A percentile compares a stretch with the other conserved stretches of the same genome.
These are phyloP conservation scores for Eupeodes latifasciatus DNA, from an alignment of 2,888 invertebrate genomes.

Conservation along the genomic window DNA sequence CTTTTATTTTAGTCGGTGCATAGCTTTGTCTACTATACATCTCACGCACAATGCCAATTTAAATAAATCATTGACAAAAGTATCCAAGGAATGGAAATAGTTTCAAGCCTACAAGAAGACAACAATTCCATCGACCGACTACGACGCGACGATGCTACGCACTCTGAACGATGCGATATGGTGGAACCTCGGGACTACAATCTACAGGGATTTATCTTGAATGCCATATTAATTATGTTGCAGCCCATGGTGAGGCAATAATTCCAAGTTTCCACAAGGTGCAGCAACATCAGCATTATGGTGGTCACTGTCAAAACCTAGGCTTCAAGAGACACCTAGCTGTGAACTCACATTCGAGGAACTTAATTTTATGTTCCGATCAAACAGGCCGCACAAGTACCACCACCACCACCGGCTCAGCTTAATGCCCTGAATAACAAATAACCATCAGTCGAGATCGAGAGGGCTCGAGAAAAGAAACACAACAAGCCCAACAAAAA, in stretches of 20 bases:
- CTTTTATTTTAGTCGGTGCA: background rate
- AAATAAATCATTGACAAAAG: conserved; percentile 57
- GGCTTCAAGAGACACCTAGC: conserved; percentile 68
- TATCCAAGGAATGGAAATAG: conserved; percentile 56
- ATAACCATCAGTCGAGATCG: conserved; percentile 47
- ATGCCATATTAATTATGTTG: conserved; percentile 68
- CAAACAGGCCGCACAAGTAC: conserved; percentile 56
- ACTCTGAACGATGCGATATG: background rate
- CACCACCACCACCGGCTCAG: background rate
- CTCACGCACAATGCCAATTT: conserved; percentile 62
- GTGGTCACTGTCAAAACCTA: conserved; percentile 70
- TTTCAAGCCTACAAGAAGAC: conserved; percentile 17
- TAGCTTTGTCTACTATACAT: background rate
- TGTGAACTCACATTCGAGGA: conserved; percentile 71
- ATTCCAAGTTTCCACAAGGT: conserved; percentile 37
- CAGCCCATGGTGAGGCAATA: conserved; percentile 33
- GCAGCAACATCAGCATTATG: conserved; percentile 33
- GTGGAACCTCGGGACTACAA: conserved; percentile 21
- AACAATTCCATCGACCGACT: conserved; percentile 1
- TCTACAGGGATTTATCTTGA: conserved; percentile 51
- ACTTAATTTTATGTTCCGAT: conserved; percentile 69
- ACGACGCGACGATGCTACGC: background rate
- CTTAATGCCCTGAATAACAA: conserved; percentile 56
- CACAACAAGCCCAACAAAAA: conserved; percentile 14
- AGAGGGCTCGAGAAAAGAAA: conserved; percentile 9